Conservation (phyloP, 2,113 vertebrate species). For the Acrocephalus kingi region DNA sequence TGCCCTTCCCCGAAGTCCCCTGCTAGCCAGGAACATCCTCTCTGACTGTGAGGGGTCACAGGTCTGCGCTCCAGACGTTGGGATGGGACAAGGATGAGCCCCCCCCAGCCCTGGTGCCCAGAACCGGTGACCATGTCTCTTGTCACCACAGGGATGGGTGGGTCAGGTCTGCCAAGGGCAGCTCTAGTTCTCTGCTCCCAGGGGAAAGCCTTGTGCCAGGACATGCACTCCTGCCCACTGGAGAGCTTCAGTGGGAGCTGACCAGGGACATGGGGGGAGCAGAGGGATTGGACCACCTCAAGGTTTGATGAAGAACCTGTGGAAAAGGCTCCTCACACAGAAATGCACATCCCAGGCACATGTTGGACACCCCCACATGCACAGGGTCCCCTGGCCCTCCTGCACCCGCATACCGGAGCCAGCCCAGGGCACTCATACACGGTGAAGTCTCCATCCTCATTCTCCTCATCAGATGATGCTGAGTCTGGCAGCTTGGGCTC, state of each 20-base stretch:
- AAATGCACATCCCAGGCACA: neutral
- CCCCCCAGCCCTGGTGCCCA: neutral
- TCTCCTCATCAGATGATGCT: conserved; percentile 88
- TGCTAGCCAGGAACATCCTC: neutral
- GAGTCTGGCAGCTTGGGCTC: conserved; percentile 83
- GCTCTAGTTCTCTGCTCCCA: neutral
- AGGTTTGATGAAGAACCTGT: neutral
- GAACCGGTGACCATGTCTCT: neutral
- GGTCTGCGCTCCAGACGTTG: fast-evolving
- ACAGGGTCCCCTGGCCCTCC: neutral
- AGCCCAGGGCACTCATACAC: conserved; percentile 96
- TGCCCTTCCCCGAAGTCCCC: neutral
- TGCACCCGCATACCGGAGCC: conserved; percentile 80
- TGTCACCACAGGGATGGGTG: fast-evolving
- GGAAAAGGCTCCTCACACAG: neutral
- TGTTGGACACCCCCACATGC: fast-evolving
- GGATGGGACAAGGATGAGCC: neutral
- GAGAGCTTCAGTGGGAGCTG: neutral
- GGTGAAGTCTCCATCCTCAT: conserved; percentile 93
- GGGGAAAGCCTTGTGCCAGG: neutral
- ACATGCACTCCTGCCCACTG: neutral
- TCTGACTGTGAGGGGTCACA: neutral
- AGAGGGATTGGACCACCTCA: neutral
- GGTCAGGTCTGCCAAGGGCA: neutral
- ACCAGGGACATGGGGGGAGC: neutral